Evolutionary conservation across 2,888 invertebrate species (phyloP), one percentile per base, ranked within the genome.

Genomic region (Drosophila nigricruria): DNA sequence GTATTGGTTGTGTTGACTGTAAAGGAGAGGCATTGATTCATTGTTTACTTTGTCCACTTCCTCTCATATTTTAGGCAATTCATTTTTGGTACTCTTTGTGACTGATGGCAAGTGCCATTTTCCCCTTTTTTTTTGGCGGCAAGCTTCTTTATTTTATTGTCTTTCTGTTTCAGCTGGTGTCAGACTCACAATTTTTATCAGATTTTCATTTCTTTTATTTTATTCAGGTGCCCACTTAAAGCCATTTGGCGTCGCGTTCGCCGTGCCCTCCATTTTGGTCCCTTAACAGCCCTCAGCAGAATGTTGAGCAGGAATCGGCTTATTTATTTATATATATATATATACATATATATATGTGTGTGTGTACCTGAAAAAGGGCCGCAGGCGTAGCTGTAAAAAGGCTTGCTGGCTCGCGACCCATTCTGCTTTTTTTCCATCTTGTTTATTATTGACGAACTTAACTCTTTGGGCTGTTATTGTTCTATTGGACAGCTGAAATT

Each of bases 261-360:
- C n/a, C 10, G n/a, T 18, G n/a, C n/a, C 30, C 16, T 47, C 25
- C 45, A 42, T 52, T 59, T 70, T 56, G 70, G 74, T 75, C 82
- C 75, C 80, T 64, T 73, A 77, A 62, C 73, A 70, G 67, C 57
- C 30, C 47, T 57, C 36, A 69, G 61, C 61, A 54, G 56, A 64
- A 70, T 69, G 73, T 78, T 69, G 58, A 70, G 62, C 67, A 72
- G 69, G 71, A 89, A 89, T 79, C 89, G 79, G 73, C 73, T 85
- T 88, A 89, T 88, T 89, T 87, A 79, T 89, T 89, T 89, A 77
- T 69, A 6, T 27, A 27, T 30, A 49, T 42, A 10, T 20, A 20
- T 42, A 20, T 42, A 40, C 64, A n/a, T 38, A 38, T 38, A 38
- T 38, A 38, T 40, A 38, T n/a, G 9, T 2, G 6, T 86, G 82